Evolutionary conservation across 1,140 invertebrate genomes (phyloP).

Genomic region (Calephelis virginiensis): DNA sequence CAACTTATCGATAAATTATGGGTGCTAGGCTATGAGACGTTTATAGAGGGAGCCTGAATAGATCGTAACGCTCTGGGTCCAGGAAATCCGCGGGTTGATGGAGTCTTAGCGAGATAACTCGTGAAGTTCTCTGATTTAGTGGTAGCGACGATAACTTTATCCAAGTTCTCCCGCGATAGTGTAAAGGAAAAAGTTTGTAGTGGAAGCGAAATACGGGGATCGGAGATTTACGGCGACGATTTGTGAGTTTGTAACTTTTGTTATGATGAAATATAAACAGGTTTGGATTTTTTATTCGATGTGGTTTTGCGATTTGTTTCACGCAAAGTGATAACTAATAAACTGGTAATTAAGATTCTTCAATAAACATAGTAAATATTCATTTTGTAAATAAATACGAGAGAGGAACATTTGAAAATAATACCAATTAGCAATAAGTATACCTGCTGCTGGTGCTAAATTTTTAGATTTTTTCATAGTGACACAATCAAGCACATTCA

Average conservation of each 20-base stretch:
- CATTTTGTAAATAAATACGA: too few species aligned
- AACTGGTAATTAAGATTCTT: too few species aligned
- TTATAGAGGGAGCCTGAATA: constrained; percentile 39
- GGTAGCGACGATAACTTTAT: constrained; percentile 29
- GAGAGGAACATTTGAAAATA: too few species aligned
- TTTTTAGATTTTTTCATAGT: too few species aligned
- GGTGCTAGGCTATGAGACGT: constrained; percentile 33
- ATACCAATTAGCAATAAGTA: too few species aligned
- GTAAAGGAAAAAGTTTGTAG: constrained; percentile 33
- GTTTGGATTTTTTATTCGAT: neutral
- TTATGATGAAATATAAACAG: constrained; percentile 20
- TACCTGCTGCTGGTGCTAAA: too few species aligned
- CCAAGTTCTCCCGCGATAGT: constrained; percentile 29
- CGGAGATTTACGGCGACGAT: constrained; percentile 26
- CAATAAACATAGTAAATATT: too few species aligned
- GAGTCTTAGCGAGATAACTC: constrained; percentile 38
- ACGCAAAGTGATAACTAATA: too few species aligned
- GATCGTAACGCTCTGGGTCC: constrained; percentile 36
- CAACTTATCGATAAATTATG: constrained; percentile 60
- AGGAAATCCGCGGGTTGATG: constrained; percentile 44
- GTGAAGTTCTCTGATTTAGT: constrained; percentile 40
- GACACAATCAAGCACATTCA: too few species aligned
- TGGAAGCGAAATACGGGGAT: constrained; percentile 33
- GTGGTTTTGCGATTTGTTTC: too few species aligned
- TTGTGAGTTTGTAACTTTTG: constrained; percentile 28